Base-by-base conservation (phyloP, 2,888 invertebrate species). In the Eupsilia transversa region DNA sequence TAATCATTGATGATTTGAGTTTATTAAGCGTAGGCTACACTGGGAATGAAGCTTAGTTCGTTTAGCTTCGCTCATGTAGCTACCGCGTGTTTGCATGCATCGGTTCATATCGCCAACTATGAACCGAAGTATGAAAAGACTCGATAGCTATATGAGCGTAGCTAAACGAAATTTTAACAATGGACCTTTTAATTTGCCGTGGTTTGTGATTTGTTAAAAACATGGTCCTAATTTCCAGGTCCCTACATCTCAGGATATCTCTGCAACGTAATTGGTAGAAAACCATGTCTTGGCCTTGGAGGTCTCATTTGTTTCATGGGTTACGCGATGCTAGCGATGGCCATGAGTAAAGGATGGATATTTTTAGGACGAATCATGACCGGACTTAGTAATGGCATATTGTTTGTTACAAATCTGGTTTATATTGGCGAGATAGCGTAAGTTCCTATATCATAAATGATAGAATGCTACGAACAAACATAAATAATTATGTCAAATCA, bases 181-280 rank as follows among this genome's bases (percentile, higher is more conserved):
- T 17, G 14, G 43, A 17, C 20, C 23, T 23, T 38, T 38, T 49
- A 9, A 23, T 7, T 23, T 7, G 7, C 46, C 23, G 46, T 49
- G 23, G 46, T 46, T 20, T 5, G 6, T 46, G 46, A 46, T 49
- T 49, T 20, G 23, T 49, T 49, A 9, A 49, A 49, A n/a, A n/a
- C 4, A n/a, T 30, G 23, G 4, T 1, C 30, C 23, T 38, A 0
- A 33, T 41, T 86, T 91, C 38, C 86, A 93, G 93, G 92, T 17
- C 88, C 92, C 1, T 88, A 88, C 49, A 12, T 91, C 27, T 80
- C 89, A 5, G 90, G 89, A 1, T 90, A 87, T 74, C 33, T 92
- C 0, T 88, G 89, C 1, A 93, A 93, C 59, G 54, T 71, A 7
- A 82, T 82, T 14, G 93, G 93, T 1, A 81, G 93, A 2, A 92